Evolutionary conservation across 2,797 vertebrate species (phyloP), one percentile per base, ranked within the genome.

Genomic region (Pagetopsis macropterus): DNA sequence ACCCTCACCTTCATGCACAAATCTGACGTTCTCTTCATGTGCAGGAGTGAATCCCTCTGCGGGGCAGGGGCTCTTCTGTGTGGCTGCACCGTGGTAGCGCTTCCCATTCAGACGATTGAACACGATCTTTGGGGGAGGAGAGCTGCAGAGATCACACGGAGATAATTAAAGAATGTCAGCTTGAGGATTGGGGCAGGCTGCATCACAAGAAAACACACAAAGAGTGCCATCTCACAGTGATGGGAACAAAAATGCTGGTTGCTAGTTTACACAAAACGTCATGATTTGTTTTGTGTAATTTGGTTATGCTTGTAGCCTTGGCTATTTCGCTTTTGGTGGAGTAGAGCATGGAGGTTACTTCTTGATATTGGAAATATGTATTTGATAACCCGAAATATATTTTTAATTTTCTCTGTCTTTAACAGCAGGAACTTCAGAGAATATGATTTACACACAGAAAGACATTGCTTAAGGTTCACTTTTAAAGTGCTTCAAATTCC

Each of bases 1-100:
- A 41, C 12, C 17, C 91, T 94, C 92, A 98, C 98, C 96, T 96
- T 97, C 96, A 5, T 96, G 96, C 43, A 99, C 90, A 71, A 99
- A 99, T 65, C 95, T 93, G 79, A 99, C 98, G 0, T 99, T 99
- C 84, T 99, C 98, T 83, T 99, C 97, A 0, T 99, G 98, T 10
- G 96, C 97, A 21, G 95, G 85, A 0, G 97, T 98, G 91, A 98
- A 98, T 56, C 93, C 93, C 83, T 98, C 98, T 1, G 94, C 89
- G 0, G 93, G 85, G 57, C 88, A 83, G 0, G 87, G 83, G 8
- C 85, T 23, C 81, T 94, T 95, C 15, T 91, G 94, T 2, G 87
- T 76, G 9, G 93, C 91, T 0, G 93, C 87, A 45, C 93, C 65
- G 9, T 93, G 94, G n/a, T 94, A 93, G 59, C 96, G 94, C 81